Evolutionary conservation across 1,140 invertebrate species (phyloP), one percentile per base, ranked within the genome.

Genomic region (Drosophila orosa): DNA sequence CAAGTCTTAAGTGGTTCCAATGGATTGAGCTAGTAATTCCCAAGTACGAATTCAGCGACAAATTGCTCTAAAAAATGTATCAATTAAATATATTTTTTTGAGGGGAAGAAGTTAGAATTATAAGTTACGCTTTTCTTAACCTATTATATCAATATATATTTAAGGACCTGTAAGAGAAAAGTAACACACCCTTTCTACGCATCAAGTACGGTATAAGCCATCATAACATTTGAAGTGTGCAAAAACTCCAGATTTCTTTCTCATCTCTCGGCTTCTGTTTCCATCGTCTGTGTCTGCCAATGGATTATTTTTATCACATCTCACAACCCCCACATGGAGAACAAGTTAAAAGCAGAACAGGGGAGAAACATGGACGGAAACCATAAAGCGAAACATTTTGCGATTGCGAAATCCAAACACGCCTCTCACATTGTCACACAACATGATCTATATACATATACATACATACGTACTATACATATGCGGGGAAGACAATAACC

Each of bases 341-440:
- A 65, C 35, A 67, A 65, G 63, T 48, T 48, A 29, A 40, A 35
- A 22, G 9, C 33, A 19, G 19, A 69, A 22, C 29, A 22, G 31
- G 66, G 66, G 15, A 47, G 27, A 27, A 27, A 44, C 45, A 75
- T 39, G 57, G 72, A 74, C 31, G 47, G 54, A 65, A 75, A 47
- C 73, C 74, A 59, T 68, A 76, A 77, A 76, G 72, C 61, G 69
- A 68, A 55, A 76, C 73, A 67, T 59, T 69, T 79, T 76, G 79
- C 78, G 73, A 86, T 86, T 86, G 75, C 79, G 83, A 86, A 86
- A 87, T 66, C 83, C 71, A 63, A 83, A 87, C 83, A 87, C 83
- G 83, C 83, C 78, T 82, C 79, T 82, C 78, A 62, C 78, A 86
- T 86, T 86, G 79, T 83, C 83, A 63, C 71, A 82, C 48, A 48